Percentiles rank a stretch among this genome's conserved stretches.
Conservation (phyloP, 2,113 vertebrate genomes). For the Melanerpes aurifrons region DNA sequence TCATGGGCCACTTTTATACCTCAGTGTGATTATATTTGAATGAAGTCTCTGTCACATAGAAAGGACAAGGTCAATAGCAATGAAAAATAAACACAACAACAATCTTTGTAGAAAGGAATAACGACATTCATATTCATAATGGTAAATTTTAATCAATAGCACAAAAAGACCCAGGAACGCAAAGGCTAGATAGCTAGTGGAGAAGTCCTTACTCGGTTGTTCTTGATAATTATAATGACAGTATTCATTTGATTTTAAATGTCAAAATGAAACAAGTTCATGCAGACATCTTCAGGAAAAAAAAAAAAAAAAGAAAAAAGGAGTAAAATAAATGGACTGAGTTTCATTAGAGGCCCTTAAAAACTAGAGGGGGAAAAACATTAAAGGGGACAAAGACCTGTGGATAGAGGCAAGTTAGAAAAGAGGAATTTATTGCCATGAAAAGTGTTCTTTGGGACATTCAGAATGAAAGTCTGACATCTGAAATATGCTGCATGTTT, state of each 20-base stretch:
- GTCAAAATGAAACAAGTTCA: conserved; percentile 44
- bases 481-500: not conserved
- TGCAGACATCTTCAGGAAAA: not conserved
- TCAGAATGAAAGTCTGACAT: not conserved
- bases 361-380: not conserved
- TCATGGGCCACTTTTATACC: conserved; percentile 17
- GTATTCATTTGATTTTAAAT: conserved; percentile 40
- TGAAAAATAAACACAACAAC: conserved; percentile 42
- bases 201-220: not conserved
- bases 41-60: conserved; percentile 17
- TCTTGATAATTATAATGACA: conserved; percentile 26
- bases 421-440: not conserved
- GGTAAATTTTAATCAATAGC: conserved; percentile 46
- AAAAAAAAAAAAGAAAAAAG: not conserved
- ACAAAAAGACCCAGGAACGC: conserved; percentile 2
- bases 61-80: conserved; percentile 45
- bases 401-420: not conserved
- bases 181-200: conserved; percentile 2
- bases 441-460: not conserved
- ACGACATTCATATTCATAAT: conserved; percentile 34
- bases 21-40: conserved; percentile 30
- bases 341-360: conserved; percentile 3
- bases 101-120: conserved; percentile 51
- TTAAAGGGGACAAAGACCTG: not conserved
- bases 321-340: not conserved